phyloP scores from a whole-genome alignment of 1,140 invertebrate genomes.

The Contarinia nasturtii region DNA sequence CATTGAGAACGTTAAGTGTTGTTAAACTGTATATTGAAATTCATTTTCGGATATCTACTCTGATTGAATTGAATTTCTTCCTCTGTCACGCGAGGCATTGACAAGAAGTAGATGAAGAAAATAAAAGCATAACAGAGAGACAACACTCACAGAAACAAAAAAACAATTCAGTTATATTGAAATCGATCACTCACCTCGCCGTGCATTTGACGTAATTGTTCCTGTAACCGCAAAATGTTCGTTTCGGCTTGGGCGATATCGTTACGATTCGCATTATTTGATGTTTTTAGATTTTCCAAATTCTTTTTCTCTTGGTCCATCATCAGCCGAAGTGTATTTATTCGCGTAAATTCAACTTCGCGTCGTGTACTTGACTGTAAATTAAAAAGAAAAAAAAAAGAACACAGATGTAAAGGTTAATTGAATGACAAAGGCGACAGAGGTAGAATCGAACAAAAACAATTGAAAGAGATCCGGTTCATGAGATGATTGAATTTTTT shows the following conservation, averaged over 20 bases:
- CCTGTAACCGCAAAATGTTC: constrained; percentile 20
- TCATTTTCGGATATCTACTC: too few species aligned
- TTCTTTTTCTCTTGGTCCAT: constrained; percentile 60
- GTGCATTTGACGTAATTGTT: constrained; percentile 20
- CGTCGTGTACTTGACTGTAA: constrained; percentile 54
- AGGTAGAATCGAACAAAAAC: too few species aligned
- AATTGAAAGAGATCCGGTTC: constrained; percentile 55
- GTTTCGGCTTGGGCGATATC: constrained; percentile 18
- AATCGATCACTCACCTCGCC: constrained; percentile 16
- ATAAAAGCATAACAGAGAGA: neutral
- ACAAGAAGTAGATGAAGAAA: too few species aligned
- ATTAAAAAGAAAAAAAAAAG: constrained; percentile 1
- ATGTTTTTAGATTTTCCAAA: constrained; percentile 40
- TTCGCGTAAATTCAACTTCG: constrained; percentile 52
- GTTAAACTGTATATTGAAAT: too few species aligned
- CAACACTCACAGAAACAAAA: too few species aligned
- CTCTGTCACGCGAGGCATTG: too few species aligned
- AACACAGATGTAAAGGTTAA: too few species aligned
- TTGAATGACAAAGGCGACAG: too few species aligned
- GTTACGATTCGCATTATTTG: constrained; percentile 13
- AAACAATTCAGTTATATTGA: too few species aligned
- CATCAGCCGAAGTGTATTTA: constrained; percentile 59
- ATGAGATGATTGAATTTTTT: constrained; percentile 53
- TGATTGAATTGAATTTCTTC: too few species aligned
- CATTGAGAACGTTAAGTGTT: too few species aligned